Evolutionary conservation across 2,888 invertebrate species (phyloP), one percentile per base, ranked within the genome.

Genomic region (Alsophila aescularia): DNA sequence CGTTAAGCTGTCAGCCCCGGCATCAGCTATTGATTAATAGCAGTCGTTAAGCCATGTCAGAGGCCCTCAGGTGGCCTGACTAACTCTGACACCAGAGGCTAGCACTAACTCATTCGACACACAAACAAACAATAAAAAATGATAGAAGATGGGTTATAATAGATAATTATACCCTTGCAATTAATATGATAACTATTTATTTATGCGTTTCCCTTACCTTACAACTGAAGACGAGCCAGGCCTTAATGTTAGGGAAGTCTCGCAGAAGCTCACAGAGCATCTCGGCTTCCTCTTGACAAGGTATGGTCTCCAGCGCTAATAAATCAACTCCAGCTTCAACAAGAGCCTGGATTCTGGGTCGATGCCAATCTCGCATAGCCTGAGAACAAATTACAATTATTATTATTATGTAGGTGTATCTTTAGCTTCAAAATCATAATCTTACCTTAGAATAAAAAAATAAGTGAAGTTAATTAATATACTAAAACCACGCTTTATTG

Each of bases 281-380:
- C 77, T 95, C 95, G 0, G 97, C 98, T 87, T 99, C 98, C 70
- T 93, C 93, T 73, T 94, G 93, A 65, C 97, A 96, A 6, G 99
- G 98, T 70, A 98, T 96, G 0, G 99, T 99, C 85, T 99, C 98
- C 66, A 98, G 87, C 0, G 97, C 98, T 60, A 99, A 83, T 5
- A 97, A 81, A 83, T 98, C 97, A 1, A 96, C 96, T 0, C 97
- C 97, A 1, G 94, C 95, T 61, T 96, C 94, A 14, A 97, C 81
- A 21, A 98, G 89, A 0, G 96, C 95, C 70, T 94, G 93, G 24
- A 98, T 94, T 39, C 98, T 93, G 0, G 96, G 95, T 51, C 94
- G 92, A 85, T 99, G 98, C 96, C 98, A 98, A 36, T 95, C 94
- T 41, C 93, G 94, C 80, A 98, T 94, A 36, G 93, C 92, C 83